Evolutionary conservation across 1,140 invertebrate genomes (phyloP).

Genomic region (Dufourea novaeangliae): DNA sequence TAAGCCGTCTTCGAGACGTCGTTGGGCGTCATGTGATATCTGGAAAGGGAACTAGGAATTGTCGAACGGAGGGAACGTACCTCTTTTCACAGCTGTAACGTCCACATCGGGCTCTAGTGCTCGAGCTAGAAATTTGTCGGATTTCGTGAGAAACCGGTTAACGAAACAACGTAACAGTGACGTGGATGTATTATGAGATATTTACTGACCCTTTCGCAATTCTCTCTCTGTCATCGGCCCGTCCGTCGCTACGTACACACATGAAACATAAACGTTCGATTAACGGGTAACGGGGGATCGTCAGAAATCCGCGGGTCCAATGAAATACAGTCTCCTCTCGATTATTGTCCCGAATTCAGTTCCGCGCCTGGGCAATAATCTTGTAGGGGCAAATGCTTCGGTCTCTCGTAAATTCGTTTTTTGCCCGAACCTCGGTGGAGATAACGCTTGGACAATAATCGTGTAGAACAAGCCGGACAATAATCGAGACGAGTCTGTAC

Average conservation of each 20-base stretch:
- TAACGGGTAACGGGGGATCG: slow-evolving; percentile 42
- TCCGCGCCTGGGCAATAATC: too few species aligned
- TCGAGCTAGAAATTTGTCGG: slow-evolving; percentile 72
- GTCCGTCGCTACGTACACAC: slow-evolving; percentile 69
- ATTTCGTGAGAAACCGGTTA: slow-evolving; percentile 32
- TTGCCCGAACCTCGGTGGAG: too few species aligned
- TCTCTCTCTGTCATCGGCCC: slow-evolving; percentile 76
- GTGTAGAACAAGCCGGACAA: too few species aligned
- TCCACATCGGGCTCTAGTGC: slow-evolving; percentile 67
- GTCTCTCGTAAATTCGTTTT: too few species aligned
- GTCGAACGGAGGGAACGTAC: slow-evolving; percentile 26
- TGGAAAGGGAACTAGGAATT: too few species aligned
- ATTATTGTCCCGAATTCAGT: too few species aligned
- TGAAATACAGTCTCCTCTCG: too few species aligned
- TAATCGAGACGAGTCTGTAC: too few species aligned
- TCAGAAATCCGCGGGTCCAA: neutral
- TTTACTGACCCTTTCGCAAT: slow-evolving; percentile 77
- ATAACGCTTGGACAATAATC: too few species aligned
- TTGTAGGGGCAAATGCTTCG: too few species aligned
- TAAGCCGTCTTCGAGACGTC: too few species aligned
- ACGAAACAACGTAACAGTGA: neutral
- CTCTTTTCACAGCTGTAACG: slow-evolving; percentile 6
- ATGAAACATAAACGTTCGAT: slow-evolving; percentile 69
- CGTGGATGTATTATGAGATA: neutral
- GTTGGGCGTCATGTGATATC: too few species aligned